Evolutionary conservation across 2,797 vertebrate species (phyloP), one percentile per base, ranked within the genome.

Genomic region (Stomatorhinus walkeri): DNA sequence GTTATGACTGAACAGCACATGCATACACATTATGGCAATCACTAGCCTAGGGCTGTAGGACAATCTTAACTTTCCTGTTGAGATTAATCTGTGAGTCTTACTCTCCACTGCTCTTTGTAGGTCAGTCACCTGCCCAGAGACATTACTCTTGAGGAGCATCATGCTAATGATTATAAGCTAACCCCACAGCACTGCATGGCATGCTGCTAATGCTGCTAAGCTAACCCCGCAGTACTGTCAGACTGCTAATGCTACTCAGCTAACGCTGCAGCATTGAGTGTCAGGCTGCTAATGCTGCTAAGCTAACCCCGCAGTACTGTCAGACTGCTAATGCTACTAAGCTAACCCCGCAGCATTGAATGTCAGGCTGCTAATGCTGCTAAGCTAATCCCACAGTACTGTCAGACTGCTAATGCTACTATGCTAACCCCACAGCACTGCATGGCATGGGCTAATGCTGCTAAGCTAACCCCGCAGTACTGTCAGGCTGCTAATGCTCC

Each of bases 1-100:
- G 36, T 79, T 40, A 19, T 72, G 64, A 43, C 32, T 79, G 36
- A 79, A 79, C 1, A 2, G 72, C 32, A 79, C 32, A 43, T 79
- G 72, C 72, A 79, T 2, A 1, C 72, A 43, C 16, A 43, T 79
- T 79, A 79, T 79, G 72, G 36, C 72, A 40, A 40, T 79, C 72
- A n/a, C 36, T 79, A 79, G 72, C 72, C 72, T 79, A n/a, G 36
- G 72, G 72, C 72, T 79, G 7, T 79, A 79, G 72, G 36, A 79
- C 72, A 79, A 19, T 79, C 36, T 79, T 79, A 40, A 79, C 36
- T 79, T 79, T 79, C 72, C 72, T 79, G 72, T 43, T 43, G 72
- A 79, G 72, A 43, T 43, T 43, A 19, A 79, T 79, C 72, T 43
- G 36, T 14, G 0, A 43, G 16, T 43, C 16, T 2, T 43, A 4